Conservation (phyloP, 1,140 invertebrate genomes). For the Calephelis nemesis region DNA sequence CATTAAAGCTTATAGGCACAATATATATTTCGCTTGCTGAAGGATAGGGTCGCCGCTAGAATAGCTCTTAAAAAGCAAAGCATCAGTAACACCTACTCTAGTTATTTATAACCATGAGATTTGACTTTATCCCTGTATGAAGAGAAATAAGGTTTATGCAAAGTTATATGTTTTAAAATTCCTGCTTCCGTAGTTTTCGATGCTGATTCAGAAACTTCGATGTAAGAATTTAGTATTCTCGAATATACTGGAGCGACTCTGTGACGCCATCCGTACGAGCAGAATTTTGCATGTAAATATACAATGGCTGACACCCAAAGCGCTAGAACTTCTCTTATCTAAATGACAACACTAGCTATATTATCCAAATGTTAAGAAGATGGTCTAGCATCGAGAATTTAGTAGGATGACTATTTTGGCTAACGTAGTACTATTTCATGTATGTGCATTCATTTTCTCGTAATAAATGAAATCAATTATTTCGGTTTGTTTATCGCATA, state of each 20-base stretch:
- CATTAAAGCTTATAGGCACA: too few species aligned
- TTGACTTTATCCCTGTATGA: too few species aligned
- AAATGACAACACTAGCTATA: conserved; percentile 27
- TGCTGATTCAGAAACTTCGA: conserved; percentile 33
- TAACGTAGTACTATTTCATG: background rate
- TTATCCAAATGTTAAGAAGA: conserved; percentile 20
- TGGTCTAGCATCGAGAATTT: background rate
- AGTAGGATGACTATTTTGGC: background rate
- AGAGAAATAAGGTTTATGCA: background rate
- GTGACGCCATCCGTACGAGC: conserved; percentile 32
- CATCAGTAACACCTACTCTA: too few species aligned
- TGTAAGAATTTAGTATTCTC: conserved; percentile 36
- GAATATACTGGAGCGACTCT: conserved; percentile 23
- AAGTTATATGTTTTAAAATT: background rate
- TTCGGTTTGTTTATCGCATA: too few species aligned
- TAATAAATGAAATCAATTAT: too few species aligned
- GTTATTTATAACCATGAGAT: too few species aligned
- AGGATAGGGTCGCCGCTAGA: too few species aligned
- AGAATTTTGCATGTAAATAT: conserved; percentile 47
- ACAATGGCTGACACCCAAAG: conserved; percentile 34
- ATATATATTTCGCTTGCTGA: too few species aligned
- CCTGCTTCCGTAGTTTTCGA: background rate
- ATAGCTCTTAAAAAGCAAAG: too few species aligned
- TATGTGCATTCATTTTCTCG: too few species aligned
- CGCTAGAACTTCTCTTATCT: conserved; percentile 36